A percentile compares a stretch with the other conserved stretches of the same genome.
phyloP scores from a whole-genome alignment of 1,140 invertebrate genomes.

The Condylostylus longicornis region DNA sequence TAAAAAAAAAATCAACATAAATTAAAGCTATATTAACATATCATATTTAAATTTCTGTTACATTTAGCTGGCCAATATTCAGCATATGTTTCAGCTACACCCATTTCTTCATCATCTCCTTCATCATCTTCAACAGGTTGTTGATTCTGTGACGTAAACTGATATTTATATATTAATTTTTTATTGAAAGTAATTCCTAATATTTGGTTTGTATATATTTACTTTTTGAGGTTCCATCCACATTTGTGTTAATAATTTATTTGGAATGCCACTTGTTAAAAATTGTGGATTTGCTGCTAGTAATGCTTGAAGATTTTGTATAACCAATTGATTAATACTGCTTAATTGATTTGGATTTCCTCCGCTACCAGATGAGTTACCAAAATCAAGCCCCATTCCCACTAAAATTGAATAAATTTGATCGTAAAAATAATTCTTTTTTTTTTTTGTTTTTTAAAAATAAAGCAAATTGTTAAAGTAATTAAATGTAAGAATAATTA shows the following conservation, averaged over 20 bases:
- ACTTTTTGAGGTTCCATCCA: slow-evolving; percentile 29
- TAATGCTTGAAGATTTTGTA: slow-evolving; percentile 28
- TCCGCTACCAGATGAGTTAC: neutral
- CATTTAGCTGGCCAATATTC: slow-evolving; percentile 95
- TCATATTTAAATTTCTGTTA: slow-evolving; percentile 30
- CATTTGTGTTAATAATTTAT: slow-evolving; percentile 28
- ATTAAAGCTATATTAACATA: neutral
- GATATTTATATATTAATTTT: no score
- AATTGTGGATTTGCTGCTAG: slow-evolving; percentile 28
- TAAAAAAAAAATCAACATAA: slow-evolving; percentile 28
- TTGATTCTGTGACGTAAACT: slow-evolving; percentile 4
- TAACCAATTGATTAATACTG: slow-evolving; percentile 24
- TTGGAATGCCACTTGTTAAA: slow-evolving; percentile 30
- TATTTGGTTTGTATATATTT: no score
- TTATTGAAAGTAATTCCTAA: no score
- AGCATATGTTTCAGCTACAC: slow-evolving; percentile 92
- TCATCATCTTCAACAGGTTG: slow-evolving; percentile 56
- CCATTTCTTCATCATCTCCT: slow-evolving; percentile 90
- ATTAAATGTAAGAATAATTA: no score
- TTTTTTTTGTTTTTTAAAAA: neutral
- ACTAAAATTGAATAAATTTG: slow-evolving; percentile 28
- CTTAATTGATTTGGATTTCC: slow-evolving; percentile 15
- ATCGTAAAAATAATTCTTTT: neutral
- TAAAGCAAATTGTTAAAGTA: neutral
- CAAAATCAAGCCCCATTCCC: slow-evolving; percentile 38